Evolutionary conservation across 1,140 invertebrate genomes (phyloP), one percentile per base, ranked within the genome.

Genomic region (Drosophila nasuta): DNA sequence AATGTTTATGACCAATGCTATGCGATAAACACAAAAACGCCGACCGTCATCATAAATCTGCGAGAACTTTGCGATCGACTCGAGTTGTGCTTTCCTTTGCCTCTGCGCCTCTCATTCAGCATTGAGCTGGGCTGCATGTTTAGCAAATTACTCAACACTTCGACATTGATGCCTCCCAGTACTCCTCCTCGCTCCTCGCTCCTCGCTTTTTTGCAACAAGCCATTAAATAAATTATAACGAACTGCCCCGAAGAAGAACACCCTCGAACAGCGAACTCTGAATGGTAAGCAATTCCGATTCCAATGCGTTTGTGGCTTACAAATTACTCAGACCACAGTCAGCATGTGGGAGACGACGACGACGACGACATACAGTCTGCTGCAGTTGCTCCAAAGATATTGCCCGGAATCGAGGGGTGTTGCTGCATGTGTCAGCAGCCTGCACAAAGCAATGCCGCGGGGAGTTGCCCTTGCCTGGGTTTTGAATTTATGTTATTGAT

Each of bases 401-500:
- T n/a, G 20, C 25, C 13, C 35, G 10, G 2, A 28, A n/a, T 11
- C 11, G 38, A 25, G 20, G 43, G 43, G 15, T 41, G 77, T 54
- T 52, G 20, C 54, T 57, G 20, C 58, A 68, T 75, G 63, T 85
- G 81, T 85, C 81, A 85, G 82, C 82, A 78, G 78, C 56, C 58
- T 59, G 82, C 85, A 81, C 77, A 89, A 81, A 88, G 85, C 85
- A 13, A 89, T 78, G 83, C 83, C 83, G 83, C 83, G 72, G 62
- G 68, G 58, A 67, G 52, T 81, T 74, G 66, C 43, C 57, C 38
- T 70, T 75, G 67, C 68, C 64, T 72, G 74, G 33, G 70, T 72
- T 83, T 80, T 78, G 72, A 83, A 88, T 87, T 87, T 87, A 88
- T 87, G 83, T 87, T 88, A 83, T 89, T 87, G 85, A 83, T 83